Base-by-base conservation (phyloP, 1,140 invertebrate species). In the Tribolium madens region DNA sequence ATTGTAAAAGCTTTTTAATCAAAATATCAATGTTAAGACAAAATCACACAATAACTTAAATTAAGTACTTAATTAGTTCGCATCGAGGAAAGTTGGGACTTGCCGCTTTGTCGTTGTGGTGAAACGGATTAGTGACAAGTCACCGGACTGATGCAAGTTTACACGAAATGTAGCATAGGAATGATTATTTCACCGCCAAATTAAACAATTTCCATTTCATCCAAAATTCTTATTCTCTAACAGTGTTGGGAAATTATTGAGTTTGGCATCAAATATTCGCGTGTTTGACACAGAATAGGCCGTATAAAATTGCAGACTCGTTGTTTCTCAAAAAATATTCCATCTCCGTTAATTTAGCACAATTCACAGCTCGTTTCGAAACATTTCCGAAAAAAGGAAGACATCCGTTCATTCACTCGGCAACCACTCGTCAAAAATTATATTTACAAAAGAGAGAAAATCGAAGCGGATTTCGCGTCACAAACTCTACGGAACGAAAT, bases 1-100 rank as follows among this genome's bases (percentile, higher is more conserved):
- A 73, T 69, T 73, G 70, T 77, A 72, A 77, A 64, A 57, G 42
- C 76, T 71, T 73, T 7, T n/a, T 33, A 33, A 33, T 57, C 5
- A 76, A 76, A 76, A 76, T 76, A 76, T 52, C 70, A 53, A 46
- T 60, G 68, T 76, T 73, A 46, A 50, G 21, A 73, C 42, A 52
- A 73, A 52, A 77, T 77, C 76, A 77, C 76, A 77, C 76, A 21
- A 12, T 73, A 76, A 76, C 50, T 73, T 46, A 57, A 71, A 18
- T 53, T 26, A 69, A 75, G 73, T 75, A 75, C 60, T 76, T 68
- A 69, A 48, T 42, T 76, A 76, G 47, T 14, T 10, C 14, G 52
- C 17, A 42, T 42, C 6, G 9, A 42, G 36, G 36, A 42, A 42
- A 42, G 7, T 42, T 31, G n/a, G 6, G n/a, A 42, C 36, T 47